Percentiles rank a stretch among this genome's conserved stretches.
These are phyloP conservation scores for Brachyalestes nurse DNA, from an alignment of 2,797 vertebrate genomes.

Conservation along the genomic window DNA sequence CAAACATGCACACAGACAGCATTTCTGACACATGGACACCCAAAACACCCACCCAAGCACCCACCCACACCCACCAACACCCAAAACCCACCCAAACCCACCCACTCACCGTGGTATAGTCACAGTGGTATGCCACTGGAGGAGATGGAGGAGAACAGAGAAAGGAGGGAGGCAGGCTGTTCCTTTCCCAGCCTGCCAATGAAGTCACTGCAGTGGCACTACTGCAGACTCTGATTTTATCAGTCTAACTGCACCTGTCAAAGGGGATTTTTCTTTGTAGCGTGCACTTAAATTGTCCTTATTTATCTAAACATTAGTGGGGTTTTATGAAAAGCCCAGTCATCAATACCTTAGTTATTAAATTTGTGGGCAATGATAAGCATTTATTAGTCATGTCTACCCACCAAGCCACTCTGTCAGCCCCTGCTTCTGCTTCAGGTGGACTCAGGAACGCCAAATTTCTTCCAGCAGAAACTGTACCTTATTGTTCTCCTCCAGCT, in stretches of 20 bases:
- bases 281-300: slow-evolving; percentile 76
- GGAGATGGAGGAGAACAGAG: slow-evolving; percentile 49
- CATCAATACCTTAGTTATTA: slow-evolving; percentile 39
- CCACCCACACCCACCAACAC: too few relatives aligned
- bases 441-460: slow-evolving; percentile 48
- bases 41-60: slow-evolving; percentile 29
- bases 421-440: slow-evolving; percentile 53
- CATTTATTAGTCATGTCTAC: slow-evolving; percentile 66
- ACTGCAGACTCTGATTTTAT: slow-evolving; percentile 80
- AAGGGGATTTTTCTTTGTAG: slow-evolving; percentile 76
- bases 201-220: slow-evolving; percentile 69
- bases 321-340: slow-evolving; percentile 55
- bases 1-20: slow-evolving; percentile 39
- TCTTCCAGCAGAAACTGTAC: slow-evolving; percentile 55
- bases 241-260: slow-evolving; percentile 84
- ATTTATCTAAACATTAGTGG: slow-evolving; percentile 80
- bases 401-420: slow-evolving; percentile 18
- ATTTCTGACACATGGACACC: too few relatives aligned
- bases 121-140: too few relatives aligned
- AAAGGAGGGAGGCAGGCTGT: background rate
- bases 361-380: slow-evolving; percentile 38
- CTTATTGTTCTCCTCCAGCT: slow-evolving; percentile 49
- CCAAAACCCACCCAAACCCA: slow-evolving; percentile 29
- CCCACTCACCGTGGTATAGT: too few relatives aligned
- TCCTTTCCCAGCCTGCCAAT: slow-evolving; percentile 41